Evolutionary conservation across 2,113 vertebrate species (phyloP), one percentile per base, ranked within the genome.

Genomic region (Siniperca chuatsi): DNA sequence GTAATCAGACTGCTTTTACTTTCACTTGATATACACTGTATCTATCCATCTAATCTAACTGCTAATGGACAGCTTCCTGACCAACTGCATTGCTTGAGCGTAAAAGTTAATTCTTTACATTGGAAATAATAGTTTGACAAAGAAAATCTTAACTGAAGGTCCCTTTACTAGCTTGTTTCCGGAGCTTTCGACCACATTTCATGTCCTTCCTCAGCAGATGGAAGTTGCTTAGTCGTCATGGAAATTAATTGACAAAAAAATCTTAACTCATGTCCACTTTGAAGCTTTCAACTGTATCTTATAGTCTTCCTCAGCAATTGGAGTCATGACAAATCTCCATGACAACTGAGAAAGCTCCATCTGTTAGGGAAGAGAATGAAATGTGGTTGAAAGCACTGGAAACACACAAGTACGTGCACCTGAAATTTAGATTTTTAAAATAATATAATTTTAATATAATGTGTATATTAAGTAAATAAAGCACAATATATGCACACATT

Each of bases 1-100:
- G 18, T 50, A 46, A 74, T 42, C 67, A 54, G 15, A 65, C 20
- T 52, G 8, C 65, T 61, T 54, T 75, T 70, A 48, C 40, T 54
- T 70, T 42, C 29, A 9, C 60, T 44, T 35, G 25, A 70, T 64
- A 35, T 61, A 29, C 35, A 4, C 57, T 66, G 57, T 23, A 35
- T 72, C 65, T 21, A 25, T 72, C 42, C 33, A 37, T 61, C 61
- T 57, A 62, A 58, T 9, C 78, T 84, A 77, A 71, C 35, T 7
- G 33, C 71, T 52, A 71, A 83, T 71, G 46, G 72, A 72, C 61
- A 72, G 33, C 54, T 68, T 80, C 77, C 29, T 29, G 29, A 29
- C 29, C 10, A 6, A 57, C 44, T 25, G 37, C 44, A 25, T 37
- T 1, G n/a, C 18, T 50, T 37, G n/a, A 58, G 66, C 0, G 1